Base-by-base conservation (phyloP, 1,140 invertebrate genomes). In the Chrysomallon squamiferum region DNA sequence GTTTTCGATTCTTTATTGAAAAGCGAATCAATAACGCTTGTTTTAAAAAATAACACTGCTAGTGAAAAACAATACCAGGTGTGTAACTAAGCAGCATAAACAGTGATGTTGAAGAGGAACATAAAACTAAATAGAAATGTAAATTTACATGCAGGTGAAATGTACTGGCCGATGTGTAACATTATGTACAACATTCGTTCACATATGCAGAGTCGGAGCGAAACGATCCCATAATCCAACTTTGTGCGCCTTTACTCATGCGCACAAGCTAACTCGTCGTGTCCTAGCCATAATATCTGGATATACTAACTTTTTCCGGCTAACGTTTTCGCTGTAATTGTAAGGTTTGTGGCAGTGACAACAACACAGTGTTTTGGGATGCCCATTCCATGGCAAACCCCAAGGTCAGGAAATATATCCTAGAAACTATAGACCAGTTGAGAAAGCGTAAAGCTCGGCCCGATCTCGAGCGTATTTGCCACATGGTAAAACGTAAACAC, bases 361-460 rank as follows among this genome's bases (percentile, higher is more conserved):
- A n/a, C 15, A n/a, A 11, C 20, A 9, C n/a, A 38, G 35, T 35
- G 35, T 35, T 38, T 20, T 20, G 57, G 29, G 18, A 52, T 50
- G 30, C 32, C 35, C 5, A 5, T 38, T 38, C 27, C 32, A 61
- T 62, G 59, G 22, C 62, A 25, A 61, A 56, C 38, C 32, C 59
- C 33, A 62, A 89, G 74, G 88, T 91, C 85, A 89, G 90, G 84
- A 89, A 91, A 69, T 88, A 89, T 77, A 93, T 95, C 80, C 87
- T 95, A 66, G 91, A 93, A 78, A 91, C 92, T 71, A 94, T 94
- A 78, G 93, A 95, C 86, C 91, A 93, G 81, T 86, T 95, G 74
- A 89, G 92, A 60, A 87, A 89, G 33, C 87, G 93, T 75, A 95
- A 94, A 88, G 92, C 93, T 38, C 88, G 93, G 57, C 93, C 93